Percentiles rank a stretch among this genome's conserved stretches.
phyloP scores from a whole-genome alignment of 2,113 vertebrate genomes.

The Oreochromis aureus region DNA sequence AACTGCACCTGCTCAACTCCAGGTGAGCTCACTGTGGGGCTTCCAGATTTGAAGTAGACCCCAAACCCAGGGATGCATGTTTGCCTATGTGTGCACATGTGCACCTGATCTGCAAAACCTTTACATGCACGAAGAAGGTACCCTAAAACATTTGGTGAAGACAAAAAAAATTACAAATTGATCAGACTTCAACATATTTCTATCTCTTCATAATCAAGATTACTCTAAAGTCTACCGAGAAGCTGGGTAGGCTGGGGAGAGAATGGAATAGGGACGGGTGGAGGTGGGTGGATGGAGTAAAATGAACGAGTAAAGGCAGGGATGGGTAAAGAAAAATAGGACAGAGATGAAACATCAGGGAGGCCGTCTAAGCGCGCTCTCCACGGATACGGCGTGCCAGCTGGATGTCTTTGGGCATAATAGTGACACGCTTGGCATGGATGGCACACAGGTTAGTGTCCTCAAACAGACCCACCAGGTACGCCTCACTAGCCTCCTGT shows the following conservation, averaged over 20 bases:
- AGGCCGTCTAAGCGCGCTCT: constrained; percentile 72
- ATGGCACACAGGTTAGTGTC: constrained; percentile 83
- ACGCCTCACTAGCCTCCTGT: constrained; percentile 81
- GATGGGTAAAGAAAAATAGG: constrained; percentile 24
- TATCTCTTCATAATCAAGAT: constrained; percentile 68
- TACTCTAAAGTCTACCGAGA: constrained; percentile 72
- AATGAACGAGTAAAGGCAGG: neutral
- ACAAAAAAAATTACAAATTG: constrained; percentile 41
- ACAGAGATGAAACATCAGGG: constrained; percentile 8
- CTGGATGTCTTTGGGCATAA: constrained; percentile 86
- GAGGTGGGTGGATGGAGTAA: neutral
- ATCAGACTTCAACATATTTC: constrained; percentile 64
- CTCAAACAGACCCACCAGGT: constrained; percentile 80
- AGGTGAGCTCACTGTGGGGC: neutral
- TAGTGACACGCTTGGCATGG: constrained; percentile 78
- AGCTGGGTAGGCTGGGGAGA: constrained; percentile 20
- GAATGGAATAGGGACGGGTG: neutral
- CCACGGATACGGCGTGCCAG: constrained; percentile 81
- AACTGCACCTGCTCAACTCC: neutral
- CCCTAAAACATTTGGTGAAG: constrained; percentile 69
- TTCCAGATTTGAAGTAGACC: neutral
- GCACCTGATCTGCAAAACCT: constrained; percentile 55
- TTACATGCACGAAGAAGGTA: constrained; percentile 69
- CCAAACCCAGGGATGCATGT: neutral
- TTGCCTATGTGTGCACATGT: neutral